These are phyloP conservation scores for Apodemus speciosus DNA, from an alignment of 2,113 vertebrate species.

Conservation along the genomic window DNA sequence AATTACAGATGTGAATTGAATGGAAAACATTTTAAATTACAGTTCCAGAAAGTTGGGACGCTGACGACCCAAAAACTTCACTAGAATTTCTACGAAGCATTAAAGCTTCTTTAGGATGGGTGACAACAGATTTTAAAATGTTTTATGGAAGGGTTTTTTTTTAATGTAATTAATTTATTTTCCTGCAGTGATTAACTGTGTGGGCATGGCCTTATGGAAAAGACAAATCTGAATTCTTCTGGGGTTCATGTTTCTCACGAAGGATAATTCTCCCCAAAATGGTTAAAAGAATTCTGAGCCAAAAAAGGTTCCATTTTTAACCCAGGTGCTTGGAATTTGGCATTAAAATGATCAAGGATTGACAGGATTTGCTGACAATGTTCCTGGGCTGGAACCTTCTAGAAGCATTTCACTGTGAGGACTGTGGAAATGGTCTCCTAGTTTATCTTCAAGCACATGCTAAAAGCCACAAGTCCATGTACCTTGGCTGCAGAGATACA, in stretches of 20 bases:
- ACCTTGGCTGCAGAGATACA: background rate
- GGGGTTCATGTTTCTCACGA: background rate
- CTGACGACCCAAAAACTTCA: constrained; percentile 28
- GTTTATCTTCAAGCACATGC: background rate
- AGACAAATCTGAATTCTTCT: background rate
- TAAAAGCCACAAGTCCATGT: background rate
- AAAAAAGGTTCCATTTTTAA: background rate
- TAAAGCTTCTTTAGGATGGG: background rate
- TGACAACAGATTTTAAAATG: background rate
- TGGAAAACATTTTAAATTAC: constrained; percentile 70
- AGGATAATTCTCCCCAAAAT: background rate
- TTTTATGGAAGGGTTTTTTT: background rate
- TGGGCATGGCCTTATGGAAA: background rate
- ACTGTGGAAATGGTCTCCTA: background rate
- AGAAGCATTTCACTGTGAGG: background rate
- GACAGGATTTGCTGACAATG: background rate
- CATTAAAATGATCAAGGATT: background rate
- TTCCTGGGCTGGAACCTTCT: constrained; percentile 32
- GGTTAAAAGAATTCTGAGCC: background rate
- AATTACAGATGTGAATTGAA: constrained; percentile 62
- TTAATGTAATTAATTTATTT: background rate
- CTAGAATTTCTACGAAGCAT: constrained; percentile 55
- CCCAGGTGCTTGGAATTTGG: constrained; percentile 33
- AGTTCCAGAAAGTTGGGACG: constrained; percentile 46
- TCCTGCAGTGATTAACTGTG: background rate